Base-by-base conservation (phyloP, 2,888 invertebrate genomes). In the Polymixis flavicincta region DNA sequence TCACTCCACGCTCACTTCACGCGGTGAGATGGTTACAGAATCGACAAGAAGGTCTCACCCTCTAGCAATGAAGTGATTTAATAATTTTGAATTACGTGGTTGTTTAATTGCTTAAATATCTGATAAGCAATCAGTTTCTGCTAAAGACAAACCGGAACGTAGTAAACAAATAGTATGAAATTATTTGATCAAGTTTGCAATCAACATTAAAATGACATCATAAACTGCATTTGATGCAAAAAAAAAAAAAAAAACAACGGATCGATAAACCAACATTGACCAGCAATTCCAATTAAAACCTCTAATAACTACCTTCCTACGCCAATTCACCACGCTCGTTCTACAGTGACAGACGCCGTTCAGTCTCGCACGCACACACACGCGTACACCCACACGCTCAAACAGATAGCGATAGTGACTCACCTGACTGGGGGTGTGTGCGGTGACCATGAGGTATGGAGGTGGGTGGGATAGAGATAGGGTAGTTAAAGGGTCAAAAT, bases 341-440 rank as follows among this genome's bases (percentile, higher is more conserved):
- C 79, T 82, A 76, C 72, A 82, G 37, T 76, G 85, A 76, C 85
- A 90, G 95, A 90, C 95, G 95, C 95, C 95, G 91, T 80, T 75
- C 85, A 89, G 95, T 95, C 95, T 95, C 92, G 91, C 91, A 93
- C 94, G 28, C 93, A 94, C 93, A 94, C 93, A 80, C 42, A 68
- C 64, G 50, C 61, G 48, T 55, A 79, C 87, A 88, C 91, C 76
- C 93, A 91, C 92, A 93, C 92, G 86, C 84, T 80, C 84, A 83
- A 84, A 89, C 89, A 93, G 93, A 94, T 92, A 93, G 90, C 87
- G 88, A 90, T 86, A 90, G 91, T 95, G 95, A 95, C 94, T 96
- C 95, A 96, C 95, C 95, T 95, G 95, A 91, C 90, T 89, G 95
- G 94, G 95, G 93, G 94, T 90, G 85, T 90, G 89, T 91, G 84